phyloP scores from a whole-genome alignment of 1,140 invertebrate genomes.

The Drosophila trapezifrons region DNA sequence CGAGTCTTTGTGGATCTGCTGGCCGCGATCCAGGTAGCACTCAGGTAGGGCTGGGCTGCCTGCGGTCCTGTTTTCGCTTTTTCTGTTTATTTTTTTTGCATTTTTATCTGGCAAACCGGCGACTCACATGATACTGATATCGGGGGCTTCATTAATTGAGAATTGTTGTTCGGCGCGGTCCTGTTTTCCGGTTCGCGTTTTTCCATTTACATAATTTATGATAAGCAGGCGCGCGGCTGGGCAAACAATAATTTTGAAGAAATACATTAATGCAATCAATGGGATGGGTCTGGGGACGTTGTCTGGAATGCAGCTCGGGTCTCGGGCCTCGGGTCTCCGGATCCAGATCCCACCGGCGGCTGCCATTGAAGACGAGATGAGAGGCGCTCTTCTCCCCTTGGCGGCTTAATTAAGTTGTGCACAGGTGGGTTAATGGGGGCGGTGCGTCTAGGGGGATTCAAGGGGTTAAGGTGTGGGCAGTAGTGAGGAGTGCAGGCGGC shows the following conservation, averaged over 20 bases:
- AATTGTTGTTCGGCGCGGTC: constrained; percentile 77
- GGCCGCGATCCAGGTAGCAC: constrained; percentile 37
- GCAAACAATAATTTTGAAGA: constrained; percentile 84
- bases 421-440: constrained; percentile 30
- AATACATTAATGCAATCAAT: constrained; percentile 84
- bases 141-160: constrained; percentile 83
- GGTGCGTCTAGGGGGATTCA: background rate
- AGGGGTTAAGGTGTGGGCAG: background rate
- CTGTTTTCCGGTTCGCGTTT: constrained; percentile 81
- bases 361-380: constrained; percentile 61
- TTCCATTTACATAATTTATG: constrained; percentile 84
- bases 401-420: constrained; percentile 79
- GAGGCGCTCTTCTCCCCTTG: constrained; percentile 17
- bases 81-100: constrained; percentile 43
- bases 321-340: background rate
- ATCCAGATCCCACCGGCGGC: constrained; percentile 22
- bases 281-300: constrained; percentile 49
- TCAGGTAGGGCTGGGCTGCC: constrained; percentile 35
- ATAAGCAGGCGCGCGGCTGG: constrained; percentile 81
- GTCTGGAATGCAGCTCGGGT: constrained; percentile 61
- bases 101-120: constrained; percentile 67
- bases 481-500: background rate
- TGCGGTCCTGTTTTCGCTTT: constrained; percentile 45
- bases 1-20: constrained; percentile 33
- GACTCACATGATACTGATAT: constrained; percentile 74